These are phyloP conservation scores for Cheilosia scutellata DNA, from an alignment of 2,888 invertebrate genomes.

Conservation along the genomic window DNA sequence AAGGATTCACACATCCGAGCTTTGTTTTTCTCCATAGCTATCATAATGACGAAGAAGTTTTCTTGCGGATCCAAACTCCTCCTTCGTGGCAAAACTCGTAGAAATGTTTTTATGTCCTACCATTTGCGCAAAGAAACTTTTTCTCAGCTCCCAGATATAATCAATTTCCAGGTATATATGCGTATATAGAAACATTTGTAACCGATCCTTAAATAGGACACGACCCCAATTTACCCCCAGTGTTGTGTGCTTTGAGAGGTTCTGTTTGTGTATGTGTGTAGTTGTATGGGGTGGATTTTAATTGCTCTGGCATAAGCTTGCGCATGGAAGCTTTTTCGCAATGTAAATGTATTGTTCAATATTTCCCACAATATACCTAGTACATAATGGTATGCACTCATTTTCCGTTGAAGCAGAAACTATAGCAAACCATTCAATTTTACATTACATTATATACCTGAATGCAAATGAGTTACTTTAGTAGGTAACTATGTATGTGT, in stretches of 20 bases:
- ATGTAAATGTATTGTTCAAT: neutral
- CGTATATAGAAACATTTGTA: slow-evolving; percentile 68
- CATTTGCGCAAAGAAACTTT: slow-evolving; percentile 58
- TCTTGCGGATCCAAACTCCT: slow-evolving; percentile 55
- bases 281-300: slow-evolving; percentile 59
- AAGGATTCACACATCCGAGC: slow-evolving; percentile 19
- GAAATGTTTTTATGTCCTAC: slow-evolving; percentile 26
- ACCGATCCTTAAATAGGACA: slow-evolving; percentile 72
- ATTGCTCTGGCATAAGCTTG: slow-evolving; percentile 66
- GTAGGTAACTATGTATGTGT: too few relatives aligned
- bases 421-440: neutral
- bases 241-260: slow-evolving; percentile 11
- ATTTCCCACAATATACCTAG: neutral
- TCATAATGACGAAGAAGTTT: slow-evolving; percentile 2
- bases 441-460: neutral
- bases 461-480: too few relatives aligned
- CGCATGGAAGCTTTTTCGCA: slow-evolving; percentile 59
- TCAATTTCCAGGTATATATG: slow-evolving; percentile 54
- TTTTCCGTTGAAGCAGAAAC: neutral
- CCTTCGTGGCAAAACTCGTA: slow-evolving; percentile 33
- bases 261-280: slow-evolving; percentile 2
- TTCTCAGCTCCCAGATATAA: slow-evolving; percentile 22
- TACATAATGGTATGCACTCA: neutral
- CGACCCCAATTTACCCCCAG: slow-evolving; percentile 65
- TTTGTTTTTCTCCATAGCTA: slow-evolving; percentile 27